phyloP scores from a whole-genome alignment of 1,140 invertebrate species.

The Octopus bimaculoides region DNA sequence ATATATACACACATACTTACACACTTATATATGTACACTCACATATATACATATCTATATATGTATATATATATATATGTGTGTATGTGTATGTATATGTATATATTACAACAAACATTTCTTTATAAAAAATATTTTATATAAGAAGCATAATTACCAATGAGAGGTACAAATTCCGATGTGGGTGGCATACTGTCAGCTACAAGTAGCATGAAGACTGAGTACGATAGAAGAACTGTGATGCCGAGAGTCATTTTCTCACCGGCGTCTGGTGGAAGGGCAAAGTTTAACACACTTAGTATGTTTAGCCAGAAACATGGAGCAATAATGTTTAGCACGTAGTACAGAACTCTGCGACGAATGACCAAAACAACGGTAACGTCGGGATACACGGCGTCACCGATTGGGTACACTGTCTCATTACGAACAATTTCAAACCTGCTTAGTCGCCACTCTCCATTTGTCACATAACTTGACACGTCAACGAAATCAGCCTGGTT shows the following conservation, averaged over 20 bases:
- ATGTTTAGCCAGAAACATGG: conserved; percentile 53
- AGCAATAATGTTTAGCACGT: conserved; percentile 49
- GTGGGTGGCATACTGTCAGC: conserved; percentile 57
- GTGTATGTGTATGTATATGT: too few species aligned
- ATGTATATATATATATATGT: too few species aligned
- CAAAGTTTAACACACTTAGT: conserved; percentile 52
- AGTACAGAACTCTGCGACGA: conserved; percentile 45
- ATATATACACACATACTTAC: too few species aligned
- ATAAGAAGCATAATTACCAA: conserved; percentile 69
- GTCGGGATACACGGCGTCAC: conserved; percentile 61
- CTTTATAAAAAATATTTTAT: too few species aligned
- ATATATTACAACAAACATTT: too few species aligned
- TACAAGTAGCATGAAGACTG: conserved; percentile 57
- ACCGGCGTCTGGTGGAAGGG: conserved; percentile 52
- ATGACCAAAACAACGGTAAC: conserved; percentile 59
- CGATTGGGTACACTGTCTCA: conserved; percentile 44
- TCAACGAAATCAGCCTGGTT: conserved; percentile 38
- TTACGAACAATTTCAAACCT: conserved; percentile 34
- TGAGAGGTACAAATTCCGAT: conserved; percentile 61
- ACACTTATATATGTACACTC: too few species aligned
- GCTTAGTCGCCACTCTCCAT: conserved; percentile 48
- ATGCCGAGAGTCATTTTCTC: conserved; percentile 56
- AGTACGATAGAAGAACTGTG: conserved; percentile 55
- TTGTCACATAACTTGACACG: conserved; percentile 39
- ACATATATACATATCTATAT: too few species aligned